Conservation (phyloP, 2,888 invertebrate genomes). For the Trissolcus japonicus region DNA sequence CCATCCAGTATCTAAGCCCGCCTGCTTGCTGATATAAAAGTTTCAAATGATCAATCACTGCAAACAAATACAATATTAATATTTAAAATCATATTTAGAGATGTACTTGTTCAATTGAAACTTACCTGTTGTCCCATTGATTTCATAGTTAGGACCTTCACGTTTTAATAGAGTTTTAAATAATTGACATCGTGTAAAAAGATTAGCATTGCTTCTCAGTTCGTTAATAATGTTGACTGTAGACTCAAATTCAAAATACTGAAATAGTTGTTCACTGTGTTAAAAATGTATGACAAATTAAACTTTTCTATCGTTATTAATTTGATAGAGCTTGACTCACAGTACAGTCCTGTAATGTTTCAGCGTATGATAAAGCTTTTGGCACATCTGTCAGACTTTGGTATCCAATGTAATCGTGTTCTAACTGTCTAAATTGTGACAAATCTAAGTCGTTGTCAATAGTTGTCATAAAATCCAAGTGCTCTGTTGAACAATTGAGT, state of each 20-base stretch:
- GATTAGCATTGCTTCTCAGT: slow-evolving; percentile 82
- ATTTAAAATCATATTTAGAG: background rate
- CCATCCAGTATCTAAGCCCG: slow-evolving; percentile 91
- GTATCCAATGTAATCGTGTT: slow-evolving; percentile 95
- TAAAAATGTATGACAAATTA: background rate
- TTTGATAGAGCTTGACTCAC: slow-evolving; percentile 68
- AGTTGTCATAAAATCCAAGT: slow-evolving; percentile 95
- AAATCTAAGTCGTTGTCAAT: slow-evolving; percentile 85
- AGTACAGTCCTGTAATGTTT: slow-evolving; percentile 78
- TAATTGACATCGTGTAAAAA: slow-evolving; percentile 88
- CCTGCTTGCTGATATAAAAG: slow-evolving; percentile 90
- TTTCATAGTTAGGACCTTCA: slow-evolving; percentile 88
- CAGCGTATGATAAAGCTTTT: slow-evolving; percentile 85
- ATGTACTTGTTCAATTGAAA: background rate
- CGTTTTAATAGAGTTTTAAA: slow-evolving; percentile 88
- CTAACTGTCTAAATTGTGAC: slow-evolving; percentile 90
- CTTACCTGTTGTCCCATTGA: slow-evolving; percentile 78
- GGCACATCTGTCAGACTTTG: slow-evolving; percentile 97
- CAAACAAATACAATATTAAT: slow-evolving; percentile 52
- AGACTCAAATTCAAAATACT: slow-evolving; percentile 81
- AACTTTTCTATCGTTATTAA: slow-evolving; percentile 4
- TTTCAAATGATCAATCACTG: slow-evolving; percentile 84
- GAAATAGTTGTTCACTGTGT: slow-evolving; percentile 58
- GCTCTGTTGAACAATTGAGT: slow-evolving; percentile 80
- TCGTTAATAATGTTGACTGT: slow-evolving; percentile 86